A percentile compares a stretch with the other conserved stretches of the same genome.
Evolutionary conservation across 2,888 invertebrate genomes (phyloP).

Genomic region (Masnerella sp.): DNA sequence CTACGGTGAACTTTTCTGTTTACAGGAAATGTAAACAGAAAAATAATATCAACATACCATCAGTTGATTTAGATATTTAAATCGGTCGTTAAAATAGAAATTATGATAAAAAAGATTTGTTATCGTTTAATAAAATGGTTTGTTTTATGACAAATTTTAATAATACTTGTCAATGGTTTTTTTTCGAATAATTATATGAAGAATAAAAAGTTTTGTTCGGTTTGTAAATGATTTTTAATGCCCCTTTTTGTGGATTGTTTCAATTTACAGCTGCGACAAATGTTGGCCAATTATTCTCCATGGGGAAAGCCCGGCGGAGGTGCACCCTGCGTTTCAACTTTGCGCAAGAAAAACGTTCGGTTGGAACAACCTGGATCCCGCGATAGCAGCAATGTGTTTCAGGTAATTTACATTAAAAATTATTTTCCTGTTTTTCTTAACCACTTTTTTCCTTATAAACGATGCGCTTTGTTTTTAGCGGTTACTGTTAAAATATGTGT

Average conservation of each 20-base stretch:
- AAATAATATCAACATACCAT: no score
- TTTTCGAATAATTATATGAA: no score
- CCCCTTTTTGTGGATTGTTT: background rate
- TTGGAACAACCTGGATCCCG: conserved; percentile 79
- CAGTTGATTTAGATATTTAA: no score
- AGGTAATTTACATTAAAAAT: conserved; percentile 35
- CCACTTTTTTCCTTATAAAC: background rate
- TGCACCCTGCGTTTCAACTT: conserved; percentile 82
- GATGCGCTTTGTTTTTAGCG: background rate
- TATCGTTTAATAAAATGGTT: no score
- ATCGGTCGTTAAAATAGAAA: no score
- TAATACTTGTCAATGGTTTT: no score
- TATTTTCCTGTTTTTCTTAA: background rate
- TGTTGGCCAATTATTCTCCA: conserved; percentile 86
- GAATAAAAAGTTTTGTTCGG: no score
- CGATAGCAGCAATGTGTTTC: conserved; percentile 46
- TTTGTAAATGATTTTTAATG: no score
- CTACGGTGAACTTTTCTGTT: no score
- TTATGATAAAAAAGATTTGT: no score
- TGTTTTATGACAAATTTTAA: no score
- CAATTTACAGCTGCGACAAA: conserved; percentile 81
- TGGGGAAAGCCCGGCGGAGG: conserved; percentile 89
- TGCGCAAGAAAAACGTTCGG: conserved; percentile 84
- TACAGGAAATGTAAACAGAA: no score
- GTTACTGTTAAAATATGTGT: background rate